Evolutionary conservation across 1,140 invertebrate genomes (phyloP).

Genomic region (Aphidius ervi): DNA sequence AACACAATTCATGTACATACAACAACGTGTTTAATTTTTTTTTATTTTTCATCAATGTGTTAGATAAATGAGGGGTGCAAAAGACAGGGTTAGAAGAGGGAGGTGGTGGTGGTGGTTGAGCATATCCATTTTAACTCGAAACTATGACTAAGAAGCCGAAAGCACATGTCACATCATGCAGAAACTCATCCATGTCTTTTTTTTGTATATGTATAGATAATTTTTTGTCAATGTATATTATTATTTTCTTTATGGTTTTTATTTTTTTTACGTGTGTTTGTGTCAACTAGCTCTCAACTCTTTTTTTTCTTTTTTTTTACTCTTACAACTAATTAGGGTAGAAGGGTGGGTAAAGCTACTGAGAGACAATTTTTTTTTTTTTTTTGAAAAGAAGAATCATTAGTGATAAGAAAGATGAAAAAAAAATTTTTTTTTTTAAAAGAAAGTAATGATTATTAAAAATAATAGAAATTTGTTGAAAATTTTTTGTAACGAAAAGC

Average conservation of each 20-base stretch:
- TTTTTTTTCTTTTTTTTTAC: neutral
- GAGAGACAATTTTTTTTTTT: constrained; percentile 1
- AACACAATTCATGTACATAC: no score
- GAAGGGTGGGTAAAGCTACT: neutral
- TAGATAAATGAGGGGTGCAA: constrained; percentile 4
- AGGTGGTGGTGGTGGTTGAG: constrained; percentile 1
- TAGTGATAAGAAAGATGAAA: no score
- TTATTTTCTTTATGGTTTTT: constrained; percentile 3
- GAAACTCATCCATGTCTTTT: constrained; percentile 13
- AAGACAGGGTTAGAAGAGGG: neutral
- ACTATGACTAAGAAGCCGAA: constrained; percentile 37
- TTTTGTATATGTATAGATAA: neutral
- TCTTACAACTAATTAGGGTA: constrained; percentile 1
- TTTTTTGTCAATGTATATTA: neutral
- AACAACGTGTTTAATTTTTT: no score
- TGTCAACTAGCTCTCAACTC: neutral
- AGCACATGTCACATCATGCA: constrained; percentile 31
- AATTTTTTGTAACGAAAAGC: constrained; percentile 11
- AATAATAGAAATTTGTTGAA: neutral
- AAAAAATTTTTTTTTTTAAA: no score
- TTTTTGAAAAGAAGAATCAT: no score
- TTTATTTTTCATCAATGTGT: neutral
- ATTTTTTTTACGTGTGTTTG: neutral
- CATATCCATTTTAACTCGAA: constrained; percentile 13
- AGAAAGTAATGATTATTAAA: neutral